Conservation (phyloP, 2,797 vertebrate species). For the Silurus lanzhouensis region DNA sequence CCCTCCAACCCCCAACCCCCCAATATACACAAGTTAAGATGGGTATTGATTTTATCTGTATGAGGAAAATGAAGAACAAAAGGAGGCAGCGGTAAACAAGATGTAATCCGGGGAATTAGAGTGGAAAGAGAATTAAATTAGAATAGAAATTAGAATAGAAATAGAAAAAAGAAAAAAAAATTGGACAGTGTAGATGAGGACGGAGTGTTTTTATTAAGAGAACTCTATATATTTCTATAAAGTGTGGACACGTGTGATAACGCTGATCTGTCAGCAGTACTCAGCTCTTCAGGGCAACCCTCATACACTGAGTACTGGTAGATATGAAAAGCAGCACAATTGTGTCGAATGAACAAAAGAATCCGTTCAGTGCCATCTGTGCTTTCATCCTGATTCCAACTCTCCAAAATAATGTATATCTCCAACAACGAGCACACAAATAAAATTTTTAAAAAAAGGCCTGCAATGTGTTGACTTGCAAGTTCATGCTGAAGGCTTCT, state of each 20-base stretch:
- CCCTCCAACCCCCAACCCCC: too few relatives aligned
- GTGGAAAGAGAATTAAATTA: constrained; percentile 14
- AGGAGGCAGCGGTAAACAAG: background rate
- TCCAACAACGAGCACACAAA: background rate
- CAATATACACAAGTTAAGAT: constrained; percentile 17
- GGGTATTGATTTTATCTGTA: constrained; percentile 32
- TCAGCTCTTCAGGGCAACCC: background rate
- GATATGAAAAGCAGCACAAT: constrained; percentile 13
- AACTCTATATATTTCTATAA: background rate
- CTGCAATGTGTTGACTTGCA: background rate
- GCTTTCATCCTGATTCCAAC: constrained; percentile 13
- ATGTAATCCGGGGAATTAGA: constrained; percentile 14
- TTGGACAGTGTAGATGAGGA: background rate
- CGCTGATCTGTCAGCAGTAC: constrained; percentile 11
- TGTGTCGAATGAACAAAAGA: constrained; percentile 25
- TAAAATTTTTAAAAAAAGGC: background rate
- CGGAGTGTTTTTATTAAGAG: background rate
- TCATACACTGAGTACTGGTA: background rate
- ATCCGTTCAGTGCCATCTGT: constrained; percentile 8
- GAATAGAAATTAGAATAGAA: background rate
- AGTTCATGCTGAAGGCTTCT: background rate
- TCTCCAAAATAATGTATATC: constrained; percentile 9
- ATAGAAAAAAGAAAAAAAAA: background rate
- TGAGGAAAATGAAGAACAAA: constrained; percentile 29
- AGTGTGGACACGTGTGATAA: background rate